Percentiles rank a stretch among this genome's conserved stretches.
Evolutionary conservation across 2,888 invertebrate species (phyloP).

Genomic region (Phlogophora meticulosa): DNA sequence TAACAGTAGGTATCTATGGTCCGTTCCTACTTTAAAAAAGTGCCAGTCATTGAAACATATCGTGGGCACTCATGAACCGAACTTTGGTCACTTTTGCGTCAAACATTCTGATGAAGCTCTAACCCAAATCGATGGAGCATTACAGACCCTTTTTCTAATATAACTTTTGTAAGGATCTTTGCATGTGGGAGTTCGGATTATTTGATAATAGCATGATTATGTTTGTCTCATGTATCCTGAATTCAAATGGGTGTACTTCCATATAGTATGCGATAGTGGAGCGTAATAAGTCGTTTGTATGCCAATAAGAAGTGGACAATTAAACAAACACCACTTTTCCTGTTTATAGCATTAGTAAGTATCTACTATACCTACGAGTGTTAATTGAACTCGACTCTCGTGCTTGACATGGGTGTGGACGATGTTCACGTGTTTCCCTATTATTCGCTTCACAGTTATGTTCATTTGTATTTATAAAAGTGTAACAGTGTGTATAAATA

Average conservation of each 20-base stretch:
- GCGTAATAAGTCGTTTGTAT: slow-evolving; percentile 19
- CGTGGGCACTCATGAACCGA: not conserved
- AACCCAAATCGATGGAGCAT: not conserved
- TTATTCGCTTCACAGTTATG: slow-evolving; percentile 17
- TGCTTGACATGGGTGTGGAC: slow-evolving; percentile 16
- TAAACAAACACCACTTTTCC: slow-evolving; percentile 46
- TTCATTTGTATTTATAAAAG: slow-evolving; percentile 18
- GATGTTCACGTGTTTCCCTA: slow-evolving; percentile 31
- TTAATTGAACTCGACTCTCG: slow-evolving; percentile 37
- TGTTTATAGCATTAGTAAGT: slow-evolving; percentile 38
- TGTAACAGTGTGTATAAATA: slow-evolving; percentile 8
- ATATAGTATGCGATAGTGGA: slow-evolving; percentile 1
- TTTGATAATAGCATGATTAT: not conserved
- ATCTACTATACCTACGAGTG: slow-evolving; percentile 9
- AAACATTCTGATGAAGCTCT: not conserved
- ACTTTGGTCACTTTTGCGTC: not conserved
- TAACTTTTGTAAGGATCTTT: too few relatives aligned
- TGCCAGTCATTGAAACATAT: not conserved
- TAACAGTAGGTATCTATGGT: not conserved
- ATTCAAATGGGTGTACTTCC: not conserved
- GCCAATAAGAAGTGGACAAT: slow-evolving; percentile 17
- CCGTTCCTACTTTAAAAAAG: not conserved
- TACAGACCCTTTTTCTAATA: not conserved
- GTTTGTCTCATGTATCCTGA: not conserved
- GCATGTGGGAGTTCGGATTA: not conserved